Percentiles rank a stretch among this genome's conserved stretches.
Evolutionary conservation across 2,113 vertebrate genomes (phyloP).

Genomic region (Camelus dromedarius): DNA sequence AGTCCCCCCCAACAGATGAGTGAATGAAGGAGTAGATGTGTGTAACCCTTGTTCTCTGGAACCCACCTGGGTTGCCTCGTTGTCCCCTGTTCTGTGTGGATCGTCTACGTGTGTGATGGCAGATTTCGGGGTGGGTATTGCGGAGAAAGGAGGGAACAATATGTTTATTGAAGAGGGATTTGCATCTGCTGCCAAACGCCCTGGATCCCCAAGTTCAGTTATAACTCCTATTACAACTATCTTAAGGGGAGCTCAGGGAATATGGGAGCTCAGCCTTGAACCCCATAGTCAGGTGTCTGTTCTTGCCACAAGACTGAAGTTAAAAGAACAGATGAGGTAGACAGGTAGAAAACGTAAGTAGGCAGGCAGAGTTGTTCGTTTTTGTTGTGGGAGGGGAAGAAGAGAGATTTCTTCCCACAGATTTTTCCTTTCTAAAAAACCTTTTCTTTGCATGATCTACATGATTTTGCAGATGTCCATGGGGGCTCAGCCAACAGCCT

Average conservation of each 20-base stretch:
- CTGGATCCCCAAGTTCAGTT: not conserved
- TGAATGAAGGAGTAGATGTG: not conserved
- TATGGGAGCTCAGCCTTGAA: not conserved
- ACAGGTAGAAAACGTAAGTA: not conserved
- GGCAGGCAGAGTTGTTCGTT: not conserved
- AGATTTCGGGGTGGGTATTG: not conserved
- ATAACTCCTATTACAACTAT: not conserved
- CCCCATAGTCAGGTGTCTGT: not conserved
- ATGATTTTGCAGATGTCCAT: not conserved
- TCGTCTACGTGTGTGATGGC: not conserved
- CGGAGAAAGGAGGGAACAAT: not conserved
- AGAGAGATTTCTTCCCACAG: not conserved
- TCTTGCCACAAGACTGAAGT: not conserved
- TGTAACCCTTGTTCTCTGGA: not conserved
- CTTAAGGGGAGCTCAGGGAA: not conserved
- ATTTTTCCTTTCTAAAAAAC: not conserved
- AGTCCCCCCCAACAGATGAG: not conserved
- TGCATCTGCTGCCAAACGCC: not conserved
- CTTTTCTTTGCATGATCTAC: not conserved
- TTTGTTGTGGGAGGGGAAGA: not conserved
- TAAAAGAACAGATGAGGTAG: not conserved
- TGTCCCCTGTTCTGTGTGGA: not conserved
- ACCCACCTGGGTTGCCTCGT: not conserved
- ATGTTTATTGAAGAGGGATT: not conserved
- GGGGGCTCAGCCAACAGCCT: not conserved